Conservation (phyloP, 2,113 vertebrate genomes). For the Seriola aureovittata region DNA sequence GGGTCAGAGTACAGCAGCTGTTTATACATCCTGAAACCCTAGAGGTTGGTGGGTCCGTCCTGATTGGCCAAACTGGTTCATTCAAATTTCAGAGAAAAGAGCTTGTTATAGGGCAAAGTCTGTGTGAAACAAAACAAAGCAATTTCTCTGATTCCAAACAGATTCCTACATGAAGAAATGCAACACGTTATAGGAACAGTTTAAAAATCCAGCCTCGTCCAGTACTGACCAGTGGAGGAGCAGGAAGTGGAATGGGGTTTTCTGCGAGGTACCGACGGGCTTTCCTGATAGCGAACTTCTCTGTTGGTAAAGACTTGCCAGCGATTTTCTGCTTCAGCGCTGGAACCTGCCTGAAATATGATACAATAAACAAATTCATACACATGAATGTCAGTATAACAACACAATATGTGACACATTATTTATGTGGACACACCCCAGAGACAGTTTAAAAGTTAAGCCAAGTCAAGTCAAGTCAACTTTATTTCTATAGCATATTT, state of each 20-base stretch:
- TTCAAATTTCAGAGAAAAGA: no score
- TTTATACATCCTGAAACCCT: background rate
- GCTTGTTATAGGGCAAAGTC: background rate
- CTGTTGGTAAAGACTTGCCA: constrained; percentile 97
- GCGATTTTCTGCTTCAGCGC: constrained; percentile 97
- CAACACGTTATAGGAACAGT: background rate
- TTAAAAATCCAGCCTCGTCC: background rate
- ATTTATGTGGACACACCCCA: background rate
- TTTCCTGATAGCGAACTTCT: constrained; percentile 98
- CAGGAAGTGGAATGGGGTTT: constrained; percentile 88
- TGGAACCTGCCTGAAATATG: constrained; percentile 89
- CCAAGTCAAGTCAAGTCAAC: no score
- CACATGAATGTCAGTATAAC: background rate
- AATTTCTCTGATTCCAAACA: background rate
- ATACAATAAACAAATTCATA: background rate
- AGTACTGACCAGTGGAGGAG: constrained; percentile 92
- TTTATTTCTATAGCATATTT: no score
- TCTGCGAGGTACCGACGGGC: constrained; percentile 92
- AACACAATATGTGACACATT: background rate
- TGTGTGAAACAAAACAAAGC: background rate
- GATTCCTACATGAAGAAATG: background rate
- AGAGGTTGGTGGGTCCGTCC: background rate
- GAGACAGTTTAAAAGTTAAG: background rate
- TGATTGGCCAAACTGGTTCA: background rate
- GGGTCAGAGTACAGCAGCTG: background rate